Evolutionary conservation across 2,888 invertebrate genomes (phyloP), one percentile per base, ranked within the genome.

Genomic region (Didymodactylos carnosus): DNA sequence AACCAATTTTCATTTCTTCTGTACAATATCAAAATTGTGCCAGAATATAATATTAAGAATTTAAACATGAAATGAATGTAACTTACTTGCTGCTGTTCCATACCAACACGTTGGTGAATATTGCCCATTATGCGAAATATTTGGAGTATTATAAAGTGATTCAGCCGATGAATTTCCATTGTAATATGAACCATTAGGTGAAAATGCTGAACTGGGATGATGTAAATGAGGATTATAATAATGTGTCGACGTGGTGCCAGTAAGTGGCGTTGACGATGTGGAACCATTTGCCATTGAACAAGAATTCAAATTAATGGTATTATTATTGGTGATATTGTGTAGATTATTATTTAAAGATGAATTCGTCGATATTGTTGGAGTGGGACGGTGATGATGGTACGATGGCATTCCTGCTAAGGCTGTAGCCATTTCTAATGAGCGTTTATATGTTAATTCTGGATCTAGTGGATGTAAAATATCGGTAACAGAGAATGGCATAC

Each of bases 391-490:
- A 23, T 49, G 49, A 23, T 16, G 53, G 35, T 53, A n/a, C 19
- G 62, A 62, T 16, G 62, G n/a, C 3, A 11, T 35, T 10, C 8
- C 62, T 35, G 62, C 62, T 62, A 62, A 35, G 3, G 35, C 35
- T 35, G 29, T 29, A 14, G 62, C 62, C 62, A 62, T 62, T 62
- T 62, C 62, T 11, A 62, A 35, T 35, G 62, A 62, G n/a, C 62
- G 62, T n/a, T 62, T 62, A 35, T 62, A 62, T 62, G 62, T 19
- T 13, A 11, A 29, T n/a, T 62, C 62, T 8, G n/a, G 1, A 62
- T 62, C 62, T n/a, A 7, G 27, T 43, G 70, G 40, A 16, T 70
- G 70, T 29, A 70, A 40, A 70, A 70, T 70, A 70, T 70, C 70
- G 7, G 41, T 70, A 14, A 70, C 70, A 27, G 29, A 35, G n/a